A percentile compares a stretch with the other conserved stretches of the same genome.
Conservation (phyloP, 1,140 invertebrate genomes). For the Heliothis virescens region DNA sequence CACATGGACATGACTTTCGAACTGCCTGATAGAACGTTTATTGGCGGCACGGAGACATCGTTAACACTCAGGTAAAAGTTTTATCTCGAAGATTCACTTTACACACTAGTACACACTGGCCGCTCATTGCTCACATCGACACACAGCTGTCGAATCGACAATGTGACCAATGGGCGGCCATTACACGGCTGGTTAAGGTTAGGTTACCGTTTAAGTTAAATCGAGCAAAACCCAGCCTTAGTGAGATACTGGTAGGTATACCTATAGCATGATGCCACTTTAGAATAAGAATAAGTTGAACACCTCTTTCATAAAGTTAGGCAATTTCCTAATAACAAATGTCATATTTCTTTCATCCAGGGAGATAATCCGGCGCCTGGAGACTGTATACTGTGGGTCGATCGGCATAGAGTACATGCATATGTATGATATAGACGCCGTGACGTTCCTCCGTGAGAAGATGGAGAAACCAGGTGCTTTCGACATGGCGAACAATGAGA, state of each 20-base stretch:
- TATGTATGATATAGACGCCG: conserved; percentile 91
- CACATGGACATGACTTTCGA: too few relatives aligned
- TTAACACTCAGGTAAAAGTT: conserved; percentile 91
- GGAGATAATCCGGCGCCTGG: conserved; percentile 92
- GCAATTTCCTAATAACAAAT: neutral
- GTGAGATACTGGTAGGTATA: too few relatives aligned
- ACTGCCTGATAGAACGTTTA: conserved; percentile 98
- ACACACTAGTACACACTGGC: too few relatives aligned
- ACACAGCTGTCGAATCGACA: too few relatives aligned
- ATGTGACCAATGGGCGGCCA: too few relatives aligned
- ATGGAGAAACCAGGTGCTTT: conserved; percentile 92
- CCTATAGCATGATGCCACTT: too few relatives aligned
- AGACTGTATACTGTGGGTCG: conserved; percentile 89
- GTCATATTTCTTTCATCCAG: conserved; percentile 70
- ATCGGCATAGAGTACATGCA: conserved; percentile 96
- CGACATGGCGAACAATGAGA: conserved; percentile 89
- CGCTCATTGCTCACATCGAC: too few relatives aligned
- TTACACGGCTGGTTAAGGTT: too few relatives aligned
- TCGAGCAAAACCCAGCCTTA: too few relatives aligned
- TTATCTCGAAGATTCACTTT: neutral
- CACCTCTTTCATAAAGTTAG: too few relatives aligned
- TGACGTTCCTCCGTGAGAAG: conserved; percentile 92
- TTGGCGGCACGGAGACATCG: conserved; percentile 93
- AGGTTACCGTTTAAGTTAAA: too few relatives aligned
- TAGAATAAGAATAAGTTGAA: too few relatives aligned